These are phyloP conservation scores for Sorex araneus DNA, from an alignment of 2,113 vertebrate genomes.

Conservation along the genomic window DNA sequence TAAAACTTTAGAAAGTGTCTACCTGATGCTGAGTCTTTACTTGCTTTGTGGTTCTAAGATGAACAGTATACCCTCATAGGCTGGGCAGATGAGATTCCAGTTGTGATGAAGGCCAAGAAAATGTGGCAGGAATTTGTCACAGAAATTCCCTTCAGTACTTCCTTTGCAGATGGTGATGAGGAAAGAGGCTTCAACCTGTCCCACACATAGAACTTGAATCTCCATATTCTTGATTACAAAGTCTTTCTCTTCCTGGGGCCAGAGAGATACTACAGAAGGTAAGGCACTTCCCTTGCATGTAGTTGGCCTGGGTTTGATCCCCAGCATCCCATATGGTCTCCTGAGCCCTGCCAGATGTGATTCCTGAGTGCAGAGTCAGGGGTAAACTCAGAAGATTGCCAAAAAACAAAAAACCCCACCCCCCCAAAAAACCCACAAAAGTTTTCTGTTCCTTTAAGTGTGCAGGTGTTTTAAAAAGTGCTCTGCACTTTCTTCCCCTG, in stretches of 20 bases:
- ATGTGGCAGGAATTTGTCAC: background rate
- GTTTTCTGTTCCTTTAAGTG: background rate
- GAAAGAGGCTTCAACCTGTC: background rate
- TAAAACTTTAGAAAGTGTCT: constrained; percentile 38
- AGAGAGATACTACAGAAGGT: too few species aligned
- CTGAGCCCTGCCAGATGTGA: too few species aligned
- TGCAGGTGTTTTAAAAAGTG: background rate
- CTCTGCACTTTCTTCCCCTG: background rate
- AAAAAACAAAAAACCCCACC: too few species aligned
- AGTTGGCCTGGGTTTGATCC: too few species aligned
- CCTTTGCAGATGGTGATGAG: too few species aligned
- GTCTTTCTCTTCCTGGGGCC: background rate
- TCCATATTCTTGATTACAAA: background rate
- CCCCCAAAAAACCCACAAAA: too few species aligned
- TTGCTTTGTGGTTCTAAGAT: background rate
- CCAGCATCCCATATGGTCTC: too few species aligned
- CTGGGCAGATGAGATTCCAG: background rate
- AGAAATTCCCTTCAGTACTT: background rate
- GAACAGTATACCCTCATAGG: background rate
- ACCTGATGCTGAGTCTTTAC: background rate
- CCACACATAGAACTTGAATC: background rate
- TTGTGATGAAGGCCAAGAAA: background rate
- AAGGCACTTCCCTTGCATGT: too few species aligned
- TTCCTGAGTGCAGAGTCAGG: too few species aligned
- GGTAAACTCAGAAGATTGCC: too few species aligned